phyloP scores from a whole-genome alignment of 2,113 vertebrate species.

The Nannospalax galili region DNA sequence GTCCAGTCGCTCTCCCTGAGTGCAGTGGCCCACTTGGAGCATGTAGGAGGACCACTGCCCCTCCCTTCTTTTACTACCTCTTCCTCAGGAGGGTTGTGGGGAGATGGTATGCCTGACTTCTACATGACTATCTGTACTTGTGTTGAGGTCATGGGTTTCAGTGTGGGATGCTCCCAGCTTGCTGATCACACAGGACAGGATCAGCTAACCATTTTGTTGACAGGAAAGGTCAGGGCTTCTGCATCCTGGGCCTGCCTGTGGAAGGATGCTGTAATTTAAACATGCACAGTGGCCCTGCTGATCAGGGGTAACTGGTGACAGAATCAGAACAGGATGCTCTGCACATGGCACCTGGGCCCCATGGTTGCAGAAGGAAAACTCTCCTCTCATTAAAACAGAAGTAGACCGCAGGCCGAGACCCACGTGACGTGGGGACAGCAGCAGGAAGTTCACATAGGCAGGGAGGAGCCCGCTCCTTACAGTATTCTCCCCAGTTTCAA shows the following conservation, averaged over 20 bases:
- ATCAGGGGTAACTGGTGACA: not conserved
- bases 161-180: not conserved
- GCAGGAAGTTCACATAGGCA: no score
- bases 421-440: accelerated
- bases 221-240: not conserved
- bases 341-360: no score
- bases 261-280: no score
- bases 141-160: not conserved
- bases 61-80: no score
- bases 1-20: no score
- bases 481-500: no score
- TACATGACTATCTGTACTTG: accelerated
- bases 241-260: accelerated
- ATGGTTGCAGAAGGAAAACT: no score
- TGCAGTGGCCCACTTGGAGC: accelerated
- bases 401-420: not conserved
- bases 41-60: no score
- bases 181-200: not conserved
- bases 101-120: not conserved
- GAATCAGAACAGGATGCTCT: no score
- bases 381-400: not conserved
- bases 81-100: not conserved
- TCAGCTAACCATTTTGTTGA: not conserved
- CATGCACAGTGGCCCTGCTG: no score
- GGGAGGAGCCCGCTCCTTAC: no score